Base-by-base conservation (phyloP, 2,113 vertebrate genomes). In the Salvelinus fontinalis region DNA sequence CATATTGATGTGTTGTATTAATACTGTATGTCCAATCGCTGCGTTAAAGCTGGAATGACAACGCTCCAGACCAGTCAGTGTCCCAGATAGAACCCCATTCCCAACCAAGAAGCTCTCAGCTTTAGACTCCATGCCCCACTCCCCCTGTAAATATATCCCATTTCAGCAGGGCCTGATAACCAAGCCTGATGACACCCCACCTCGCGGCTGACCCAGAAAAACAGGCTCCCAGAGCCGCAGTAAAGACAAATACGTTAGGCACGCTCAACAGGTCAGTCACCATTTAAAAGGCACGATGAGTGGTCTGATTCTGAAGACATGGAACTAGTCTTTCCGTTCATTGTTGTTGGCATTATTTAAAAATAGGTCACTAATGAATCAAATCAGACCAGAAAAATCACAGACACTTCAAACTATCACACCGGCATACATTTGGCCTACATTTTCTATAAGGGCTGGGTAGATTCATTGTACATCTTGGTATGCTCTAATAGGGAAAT, bases 61-160 rank as follows among this genome's bases (percentile, higher is more conserved):
- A 20, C 16, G 7, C n/a, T 9, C n/a, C n/a, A n/a, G 13, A 67
- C 24, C 65, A 13, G 59, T 62, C 59, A 54, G 51, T 44, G 39
- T 44, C 39, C 9, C 75, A 70, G 64, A 71, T 60, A 68, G 67
- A 78, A 59, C 67, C 20, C 14, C 34, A 69, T 22, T 78, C 72
- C 57, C 72, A 73, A 67, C 31, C 13, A 71, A 68, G 79, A 73
- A 48, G 54, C 72, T 14, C n/a, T 18, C 31, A 71, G 51, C 51
- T 5, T 54, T 11, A 44, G 39, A 44, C 39, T 44, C 75, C 71
- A 26, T 20, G 62, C 20, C 57, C 70, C 72, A 65, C 75, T 73
- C 78, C 65, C 26, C 76, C 72, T 70, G 68, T 77, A 86, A 80
- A 79, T 60, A 77, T 81, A 68, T 68, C 79, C 69, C 67, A 70